phyloP scores from a whole-genome alignment of 2,113 vertebrate species.

The Oncorhynchus mykiss region DNA sequence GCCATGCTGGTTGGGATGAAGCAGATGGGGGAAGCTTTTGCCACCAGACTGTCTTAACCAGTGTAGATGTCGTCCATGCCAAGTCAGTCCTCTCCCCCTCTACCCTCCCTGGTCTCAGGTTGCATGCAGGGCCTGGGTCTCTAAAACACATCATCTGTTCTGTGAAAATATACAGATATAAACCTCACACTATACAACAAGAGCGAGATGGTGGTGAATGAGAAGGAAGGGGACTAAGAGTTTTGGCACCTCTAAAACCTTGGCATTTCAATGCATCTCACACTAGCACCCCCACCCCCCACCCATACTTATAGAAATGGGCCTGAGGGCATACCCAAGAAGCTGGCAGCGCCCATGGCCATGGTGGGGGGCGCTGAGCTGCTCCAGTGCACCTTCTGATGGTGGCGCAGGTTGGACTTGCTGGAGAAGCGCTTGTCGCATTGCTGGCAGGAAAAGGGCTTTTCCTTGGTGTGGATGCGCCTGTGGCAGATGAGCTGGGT shows the following conservation, averaged over 20 bases:
- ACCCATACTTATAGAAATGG: slow-evolving; percentile 62
- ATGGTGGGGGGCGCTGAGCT: slow-evolving; percentile 67
- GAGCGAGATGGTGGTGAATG: slow-evolving; percentile 23
- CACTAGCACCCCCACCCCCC: slow-evolving; percentile 8
- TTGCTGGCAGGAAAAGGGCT: slow-evolving; percentile 75
- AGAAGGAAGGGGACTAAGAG: slow-evolving; percentile 34
- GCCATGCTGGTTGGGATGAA: too few relatives aligned
- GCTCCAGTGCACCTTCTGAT: slow-evolving; percentile 83
- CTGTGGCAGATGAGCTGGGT: slow-evolving; percentile 75
- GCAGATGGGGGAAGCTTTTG: neutral
- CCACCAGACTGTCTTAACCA: neutral
- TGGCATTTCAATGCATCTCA: slow-evolving; percentile 44
- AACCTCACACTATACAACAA: slow-evolving; percentile 6
- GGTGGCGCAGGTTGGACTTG: slow-evolving; percentile 78
- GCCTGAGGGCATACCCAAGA: slow-evolving; percentile 70
- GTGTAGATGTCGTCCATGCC: neutral
- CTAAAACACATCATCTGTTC: slow-evolving; percentile 26
- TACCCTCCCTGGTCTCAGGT: neutral
- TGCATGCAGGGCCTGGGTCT: slow-evolving; percentile 22
- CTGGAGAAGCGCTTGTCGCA: slow-evolving; percentile 76
- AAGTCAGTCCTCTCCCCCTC: slow-evolving; percentile 3
- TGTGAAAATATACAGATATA: slow-evolving; percentile 27
- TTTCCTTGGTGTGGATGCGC: slow-evolving; percentile 79
- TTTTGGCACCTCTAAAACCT: slow-evolving; percentile 63
- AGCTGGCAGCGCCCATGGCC: slow-evolving; percentile 71